These are phyloP conservation scores for Pelobates fuscus DNA, from an alignment of 2,113 vertebrate genomes.

Conservation along the genomic window DNA sequence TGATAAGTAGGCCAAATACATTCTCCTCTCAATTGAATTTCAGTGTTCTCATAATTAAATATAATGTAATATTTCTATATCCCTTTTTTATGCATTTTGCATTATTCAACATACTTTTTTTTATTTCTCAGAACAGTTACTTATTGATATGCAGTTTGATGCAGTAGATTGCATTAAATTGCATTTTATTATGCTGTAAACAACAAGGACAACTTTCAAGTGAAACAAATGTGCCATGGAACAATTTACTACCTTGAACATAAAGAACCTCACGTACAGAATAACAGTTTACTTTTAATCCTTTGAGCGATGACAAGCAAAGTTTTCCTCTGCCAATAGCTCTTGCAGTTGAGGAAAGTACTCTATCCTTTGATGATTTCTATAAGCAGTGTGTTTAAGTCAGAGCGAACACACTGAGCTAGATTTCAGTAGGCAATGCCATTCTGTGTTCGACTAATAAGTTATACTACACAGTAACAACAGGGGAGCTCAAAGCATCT, in stretches of 20 bases:
- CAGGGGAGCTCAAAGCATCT: constrained; percentile 55
- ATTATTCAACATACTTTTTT: neutral
- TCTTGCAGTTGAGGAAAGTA: constrained; percentile 49
- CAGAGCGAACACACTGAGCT: neutral
- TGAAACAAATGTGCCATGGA: constrained; percentile 41
- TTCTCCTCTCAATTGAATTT: too few species aligned
- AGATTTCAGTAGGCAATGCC: neutral
- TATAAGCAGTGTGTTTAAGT: constrained; percentile 33
- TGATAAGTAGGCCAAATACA: too few species aligned
- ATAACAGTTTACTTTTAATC: constrained; percentile 46
- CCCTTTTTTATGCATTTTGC: neutral
- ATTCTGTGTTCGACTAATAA: constrained; percentile 49
- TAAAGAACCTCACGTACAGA: neutral
- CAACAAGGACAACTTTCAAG: constrained; percentile 25
- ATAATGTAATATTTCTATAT: too few species aligned
- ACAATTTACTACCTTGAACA: constrained; percentile 39
- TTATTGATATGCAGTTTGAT: constrained; percentile 3
- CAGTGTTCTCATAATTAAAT: too few species aligned
- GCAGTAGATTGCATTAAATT: constrained; percentile 17
- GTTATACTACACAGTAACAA: constrained; percentile 50
- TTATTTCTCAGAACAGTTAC: neutral
- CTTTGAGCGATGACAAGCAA: constrained; percentile 28
- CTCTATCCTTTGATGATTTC: constrained; percentile 51
- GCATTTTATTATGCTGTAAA: constrained; percentile 6
- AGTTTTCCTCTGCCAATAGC: constrained; percentile 52